Conservation (phyloP, 2,113 vertebrate genomes). For the Neomonachus schauinslandi region DNA sequence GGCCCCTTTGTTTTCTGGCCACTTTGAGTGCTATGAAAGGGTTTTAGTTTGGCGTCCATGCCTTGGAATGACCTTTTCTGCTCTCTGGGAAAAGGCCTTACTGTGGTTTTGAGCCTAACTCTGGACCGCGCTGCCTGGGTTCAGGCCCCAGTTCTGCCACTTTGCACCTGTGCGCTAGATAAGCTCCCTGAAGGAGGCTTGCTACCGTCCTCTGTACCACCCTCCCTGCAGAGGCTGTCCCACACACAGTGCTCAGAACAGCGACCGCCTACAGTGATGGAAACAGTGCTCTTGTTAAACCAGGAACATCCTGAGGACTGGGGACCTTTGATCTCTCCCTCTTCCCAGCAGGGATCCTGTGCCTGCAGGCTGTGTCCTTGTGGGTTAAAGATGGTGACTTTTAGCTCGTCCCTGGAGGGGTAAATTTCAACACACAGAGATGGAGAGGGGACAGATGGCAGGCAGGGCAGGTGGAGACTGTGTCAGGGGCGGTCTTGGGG, state of each 20-base stretch:
- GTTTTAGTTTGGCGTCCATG: not conserved
- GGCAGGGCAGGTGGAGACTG: not conserved
- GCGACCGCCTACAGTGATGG: accelerated
- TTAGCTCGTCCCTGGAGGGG: not conserved
- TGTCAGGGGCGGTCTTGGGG: not conserved
- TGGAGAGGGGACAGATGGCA: not conserved
- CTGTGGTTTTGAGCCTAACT: not conserved
- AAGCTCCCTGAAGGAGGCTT: not conserved
- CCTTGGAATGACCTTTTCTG: not conserved
- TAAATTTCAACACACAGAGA: not conserved
- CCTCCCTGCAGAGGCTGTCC: accelerated
- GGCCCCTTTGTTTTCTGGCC: not conserved
- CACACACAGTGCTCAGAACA: not conserved
- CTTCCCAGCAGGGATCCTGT: accelerated
- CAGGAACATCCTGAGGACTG: not conserved
- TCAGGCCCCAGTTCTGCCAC: no score
- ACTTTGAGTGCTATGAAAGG: not conserved
- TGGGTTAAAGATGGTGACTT: not conserved
- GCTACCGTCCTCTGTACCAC: not conserved
- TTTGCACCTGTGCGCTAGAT: not conserved
- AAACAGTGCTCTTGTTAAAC: no score
- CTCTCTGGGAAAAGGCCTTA: not conserved
- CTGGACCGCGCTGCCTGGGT: no score
- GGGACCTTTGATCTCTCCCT: not conserved
- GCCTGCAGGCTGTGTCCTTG: accelerated